Evolutionary conservation across 2,113 vertebrate genomes (phyloP), one percentile per base, ranked within the genome.

Genomic region (Dicrurus megarhynchus): DNA sequence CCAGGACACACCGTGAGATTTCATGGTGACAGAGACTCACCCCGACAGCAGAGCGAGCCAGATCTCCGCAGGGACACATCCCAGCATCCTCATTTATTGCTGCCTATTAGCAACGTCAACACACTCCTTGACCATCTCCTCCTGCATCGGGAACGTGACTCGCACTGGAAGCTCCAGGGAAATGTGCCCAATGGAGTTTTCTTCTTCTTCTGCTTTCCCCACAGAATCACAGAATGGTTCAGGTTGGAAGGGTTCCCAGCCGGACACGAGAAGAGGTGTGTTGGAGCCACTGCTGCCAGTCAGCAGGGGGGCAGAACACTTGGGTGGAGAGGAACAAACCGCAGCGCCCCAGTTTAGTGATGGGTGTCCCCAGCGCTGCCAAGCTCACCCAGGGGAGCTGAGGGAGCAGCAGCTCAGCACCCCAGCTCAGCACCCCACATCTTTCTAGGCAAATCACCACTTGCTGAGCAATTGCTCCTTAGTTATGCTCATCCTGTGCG

Each of bases 311-410:
- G 23, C 19, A 69, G 20, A 57, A 20, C 63, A 3, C 49, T 26
- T 1, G 8, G 4, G 20, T 1, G 32, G 39, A 37, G 49, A 83
- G 3, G 44, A 28, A 22, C 65, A 59, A 49, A 70, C 19, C 5
- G 0, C 56, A 41, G 17, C 2, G 2, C 32, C 46, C 50, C 16
- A 0, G 1, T 14, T 8, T 5, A 14, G 37, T 1, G 69, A 19
- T 0, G 27, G 21, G 37, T 0, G 3, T 16, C 47, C 76, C 32
- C 16, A 1, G 11, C 3, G 6, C 42, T 20, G 52, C 80, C 55
- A 21, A 20, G 41, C 10, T 0, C 8, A 1, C 0, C 10, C 33
- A 11, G 65, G 52, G 52, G 6, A 6, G 18, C 32, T 0, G 0
- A 42, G 28, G 46, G 22, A 41, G 65, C 1, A 2, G 47, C 61